Evolutionary conservation across 1,140 invertebrate genomes (phyloP), one percentile per base, ranked within the genome.

Genomic region (Megathymus violae): DNA sequence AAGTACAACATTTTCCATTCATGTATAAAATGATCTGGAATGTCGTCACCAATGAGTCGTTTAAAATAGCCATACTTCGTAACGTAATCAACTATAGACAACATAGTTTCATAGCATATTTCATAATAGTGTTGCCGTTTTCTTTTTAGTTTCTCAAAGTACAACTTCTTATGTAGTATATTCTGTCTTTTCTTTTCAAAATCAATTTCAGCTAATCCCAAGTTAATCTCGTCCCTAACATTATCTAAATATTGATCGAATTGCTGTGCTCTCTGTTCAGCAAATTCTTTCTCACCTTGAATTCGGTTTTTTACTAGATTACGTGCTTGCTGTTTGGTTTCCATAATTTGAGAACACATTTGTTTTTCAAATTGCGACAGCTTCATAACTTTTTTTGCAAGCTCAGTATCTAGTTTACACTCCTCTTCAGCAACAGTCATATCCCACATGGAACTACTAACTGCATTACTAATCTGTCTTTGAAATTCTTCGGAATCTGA

Each of bases 361-460:
- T 93, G 92, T 71, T 94, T 94, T 64, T 95, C 94, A 74, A 93
- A 94, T 16, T 91, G 84, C 1, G 93, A 93, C 50, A 94, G 89
- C 67, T 92, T 92, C 64, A 94, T 73, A 2, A 94, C 85, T 65
- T 92, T 93, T 56, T 91, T 87, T 0, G 91, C 91, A 10, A 93
- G 76, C n/a, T 88, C 75, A 34, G 80, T 81, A 63, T 93, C 89
- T 14, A 93, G 73, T 47, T 88, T 78, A 40, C 71, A 68, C 61
- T 94, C 92, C 72, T 93, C 92, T 70, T 92, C 84, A 48, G 68
- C 81, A 44, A 89, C 70, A 40, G 79, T 82, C 66, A 82, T 62
- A 65, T 88, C 77, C 85, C 87, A 90, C 59, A 89, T 64, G 1
- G 79, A 81, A 43, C 71, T 67, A 73, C 78, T 83, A 10, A 91